Evolutionary conservation across 2,888 invertebrate genomes (phyloP).

Genomic region (Empis stercorea): DNA sequence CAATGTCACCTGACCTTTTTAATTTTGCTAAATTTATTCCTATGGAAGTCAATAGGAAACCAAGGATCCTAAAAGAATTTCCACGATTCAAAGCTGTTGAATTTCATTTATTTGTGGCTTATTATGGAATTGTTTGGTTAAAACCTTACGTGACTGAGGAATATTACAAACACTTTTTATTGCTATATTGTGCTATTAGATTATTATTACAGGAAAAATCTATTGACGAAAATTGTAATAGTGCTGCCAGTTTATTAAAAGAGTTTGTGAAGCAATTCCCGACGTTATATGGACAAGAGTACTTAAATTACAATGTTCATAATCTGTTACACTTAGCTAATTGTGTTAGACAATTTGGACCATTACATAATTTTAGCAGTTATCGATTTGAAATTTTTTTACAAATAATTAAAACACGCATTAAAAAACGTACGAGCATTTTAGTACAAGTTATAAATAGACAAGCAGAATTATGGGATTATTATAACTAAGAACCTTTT

Average conservation of each 20-base stretch:
- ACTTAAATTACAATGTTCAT: conserved; percentile 4
- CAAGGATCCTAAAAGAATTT: conserved; percentile 7
- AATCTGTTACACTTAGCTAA: conserved; percentile 2
- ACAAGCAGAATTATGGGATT: not conserved
- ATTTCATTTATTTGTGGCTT: conserved; percentile 6
- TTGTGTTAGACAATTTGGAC: conserved; percentile 4
- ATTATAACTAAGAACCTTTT: not conserved
- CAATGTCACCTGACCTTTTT: conserved; percentile 1
- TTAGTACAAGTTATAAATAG: conserved; percentile 1
- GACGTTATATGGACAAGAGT: conserved; percentile 3
- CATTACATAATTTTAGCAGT: not conserved
- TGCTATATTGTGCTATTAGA: conserved; percentile 6
- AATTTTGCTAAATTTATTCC: conserved; percentile 6
- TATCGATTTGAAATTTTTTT: conserved; percentile 2
- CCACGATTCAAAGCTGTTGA: too few species aligned
- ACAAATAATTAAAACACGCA: conserved; percentile 4
- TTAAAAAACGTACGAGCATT: conserved; percentile 5
- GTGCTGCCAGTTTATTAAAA: too few species aligned
- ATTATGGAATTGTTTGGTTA: conserved; percentile 7
- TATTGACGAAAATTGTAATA: too few species aligned
- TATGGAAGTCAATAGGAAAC: conserved; percentile 7
- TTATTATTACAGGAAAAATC: too few species aligned
- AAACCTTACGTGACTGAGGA: conserved; percentile 5
- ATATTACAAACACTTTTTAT: conserved; percentile 6
- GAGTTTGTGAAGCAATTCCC: conserved; percentile 3